A percentile compares a stretch with the other conserved stretches of the same genome.
Conservation (phyloP, 92 coral and sea anemone genomes). For the Palythoa caribaeorum region DNA sequence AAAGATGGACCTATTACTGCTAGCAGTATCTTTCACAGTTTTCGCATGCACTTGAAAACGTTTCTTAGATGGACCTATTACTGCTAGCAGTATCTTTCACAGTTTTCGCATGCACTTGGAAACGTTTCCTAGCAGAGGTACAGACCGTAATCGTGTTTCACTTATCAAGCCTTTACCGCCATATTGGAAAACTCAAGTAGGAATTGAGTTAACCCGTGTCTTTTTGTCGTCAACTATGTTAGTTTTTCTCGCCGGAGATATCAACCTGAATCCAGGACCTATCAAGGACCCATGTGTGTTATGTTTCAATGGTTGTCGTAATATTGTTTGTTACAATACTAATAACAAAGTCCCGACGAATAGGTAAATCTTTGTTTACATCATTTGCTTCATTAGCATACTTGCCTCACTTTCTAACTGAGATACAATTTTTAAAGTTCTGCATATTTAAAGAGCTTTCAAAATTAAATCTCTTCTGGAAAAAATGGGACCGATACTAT, state of each 20-base stretch:
- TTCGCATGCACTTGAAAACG: neutral
- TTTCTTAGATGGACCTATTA: neutral
- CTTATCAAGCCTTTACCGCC: neutral
- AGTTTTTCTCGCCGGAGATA: neutral
- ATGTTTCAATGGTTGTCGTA: neutral
- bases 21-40: neutral
- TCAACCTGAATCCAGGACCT: neutral
- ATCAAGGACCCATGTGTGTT: neutral
- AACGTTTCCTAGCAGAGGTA: neutral
- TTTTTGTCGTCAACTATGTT: neutral
- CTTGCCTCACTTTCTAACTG: too few species aligned
- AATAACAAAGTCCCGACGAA: too few species aligned
- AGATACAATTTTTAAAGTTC: too few species aligned
- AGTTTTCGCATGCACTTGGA: neutral
- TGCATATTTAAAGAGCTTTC: too few species aligned
- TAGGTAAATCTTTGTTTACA: too few species aligned
- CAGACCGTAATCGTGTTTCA: neutral
- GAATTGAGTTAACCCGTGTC: neutral
- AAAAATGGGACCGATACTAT: too few species aligned
- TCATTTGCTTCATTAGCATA: too few species aligned
- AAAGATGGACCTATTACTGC: neutral
- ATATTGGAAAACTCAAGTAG: neutral
- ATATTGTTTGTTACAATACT: too few species aligned
- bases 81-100: neutral
- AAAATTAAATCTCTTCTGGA: too few species aligned